Conservation (phyloP, 2,888 invertebrate species). For the Hyppa rectilinea region DNA sequence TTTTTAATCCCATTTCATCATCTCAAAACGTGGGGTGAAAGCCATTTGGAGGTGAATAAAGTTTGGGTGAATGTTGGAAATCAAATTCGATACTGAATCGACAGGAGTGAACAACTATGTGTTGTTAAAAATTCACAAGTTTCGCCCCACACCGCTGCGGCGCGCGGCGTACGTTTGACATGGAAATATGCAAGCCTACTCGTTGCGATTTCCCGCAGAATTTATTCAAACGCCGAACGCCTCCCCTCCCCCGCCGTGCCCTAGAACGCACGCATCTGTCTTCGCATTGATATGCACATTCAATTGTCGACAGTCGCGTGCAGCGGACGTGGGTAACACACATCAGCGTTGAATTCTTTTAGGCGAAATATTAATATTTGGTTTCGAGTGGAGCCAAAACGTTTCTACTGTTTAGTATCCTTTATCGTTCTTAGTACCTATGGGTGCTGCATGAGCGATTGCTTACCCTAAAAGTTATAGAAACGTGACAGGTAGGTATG, state of each 20-base stretch:
- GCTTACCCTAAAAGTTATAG: conserved; percentile 39
- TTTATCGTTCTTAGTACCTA: conserved; percentile 6
- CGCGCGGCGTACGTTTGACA: conserved; percentile 83
- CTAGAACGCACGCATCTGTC: conserved; percentile 76
- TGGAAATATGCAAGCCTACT: conserved; percentile 85
- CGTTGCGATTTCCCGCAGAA: conserved; percentile 80
- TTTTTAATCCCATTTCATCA: conserved; percentile 61
- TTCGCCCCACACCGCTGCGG: conserved; percentile 67
- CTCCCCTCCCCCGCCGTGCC: conserved; percentile 55
- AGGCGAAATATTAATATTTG: conserved; percentile 47
- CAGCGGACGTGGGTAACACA: conserved; percentile 70
- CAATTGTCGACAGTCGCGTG: conserved; percentile 76
- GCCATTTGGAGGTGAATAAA: conserved; percentile 48
- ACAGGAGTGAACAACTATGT: conserved; percentile 68
- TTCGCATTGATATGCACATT: conserved; percentile 85
- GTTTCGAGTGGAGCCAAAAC: conserved; percentile 34
- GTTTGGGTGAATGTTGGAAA: conserved; percentile 57
- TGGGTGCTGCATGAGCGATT: conserved; percentile 37
- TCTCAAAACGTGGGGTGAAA: conserved; percentile 47
- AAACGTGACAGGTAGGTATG: conserved; percentile 19
- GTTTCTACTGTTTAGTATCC: conserved; percentile 31
- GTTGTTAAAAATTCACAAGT: conserved; percentile 85
- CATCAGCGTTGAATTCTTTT: conserved; percentile 62
- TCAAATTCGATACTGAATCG: conserved; percentile 62
- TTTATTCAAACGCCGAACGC: conserved; percentile 80